Base-by-base conservation (phyloP, 1,140 invertebrate species). In the Drosophila grimshawi region DNA sequence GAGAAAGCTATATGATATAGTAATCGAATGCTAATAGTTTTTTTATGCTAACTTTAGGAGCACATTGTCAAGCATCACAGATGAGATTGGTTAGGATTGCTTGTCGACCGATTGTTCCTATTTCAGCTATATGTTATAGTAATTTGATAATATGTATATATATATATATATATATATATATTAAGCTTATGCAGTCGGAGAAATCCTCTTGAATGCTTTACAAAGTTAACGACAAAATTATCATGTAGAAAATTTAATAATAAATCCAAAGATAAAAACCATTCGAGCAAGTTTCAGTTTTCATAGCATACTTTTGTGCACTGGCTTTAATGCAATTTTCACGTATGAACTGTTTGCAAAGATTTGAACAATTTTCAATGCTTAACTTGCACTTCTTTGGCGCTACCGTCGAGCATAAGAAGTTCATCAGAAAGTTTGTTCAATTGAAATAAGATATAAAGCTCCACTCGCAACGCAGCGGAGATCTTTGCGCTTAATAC, bases 391-490 rank as follows among this genome's bases (percentile, higher is more conserved):
- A 11, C 11, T 64, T 43, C 11, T 64, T 43, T 51, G 53, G 57
- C 41, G 29, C 35, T 43, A 35, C 10, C 11, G 51, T 27, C 6
- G 3, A 49, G 8, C 8, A 27, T 8, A 59, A 66, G 37, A 32
- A 65, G 45, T 35, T 52, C 37, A 6, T 19, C 41, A 65, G 4
- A 56, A 72, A 72, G 51, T 69, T 69, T 35, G 8, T 4, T 66
- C 48, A 72, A 76, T 60, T 72, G 62, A 72, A 76, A 66, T 49
- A 48, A 55, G 37, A 76, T 62, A 60, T 72, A 66, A 66, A 66
- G 61, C 61, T 72, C 55, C 56, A 39, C 29, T n/a, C 35, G 29
- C 3, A 27, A 6, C 29, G 30, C 45, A 67, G 10, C 59, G 57
- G 57, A 74, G 1, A 57, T 64, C 37, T 61, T 32, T 63, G 5